Conservation (phyloP, 2,113 vertebrate genomes). For the Lonchura striata region DNA sequence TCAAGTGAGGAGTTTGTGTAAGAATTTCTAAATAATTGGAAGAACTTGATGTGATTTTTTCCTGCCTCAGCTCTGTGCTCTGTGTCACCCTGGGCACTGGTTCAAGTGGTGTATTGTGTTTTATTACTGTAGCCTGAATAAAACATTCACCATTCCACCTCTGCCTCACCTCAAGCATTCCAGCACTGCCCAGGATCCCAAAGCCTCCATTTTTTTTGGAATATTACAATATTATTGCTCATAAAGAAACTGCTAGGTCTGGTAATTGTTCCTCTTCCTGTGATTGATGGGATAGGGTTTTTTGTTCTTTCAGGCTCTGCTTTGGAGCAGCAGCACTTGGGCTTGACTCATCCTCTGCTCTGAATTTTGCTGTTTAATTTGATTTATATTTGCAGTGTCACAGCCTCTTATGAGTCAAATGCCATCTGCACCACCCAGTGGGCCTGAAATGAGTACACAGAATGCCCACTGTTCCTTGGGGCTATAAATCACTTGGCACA, state of each 20-base stretch:
- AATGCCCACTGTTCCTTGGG: neutral
- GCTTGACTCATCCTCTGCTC: neutral
- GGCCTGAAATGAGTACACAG: neutral
- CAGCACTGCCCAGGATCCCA: neutral
- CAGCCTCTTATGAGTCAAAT: neutral
- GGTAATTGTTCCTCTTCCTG: neutral
- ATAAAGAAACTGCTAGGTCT: neutral
- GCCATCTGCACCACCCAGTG: fast-evolving
- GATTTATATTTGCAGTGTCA: neutral
- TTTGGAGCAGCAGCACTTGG: neutral
- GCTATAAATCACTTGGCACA: fast-evolving
- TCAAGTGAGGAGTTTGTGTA: neutral
- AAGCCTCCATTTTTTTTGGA: neutral
- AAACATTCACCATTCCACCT: neutral
- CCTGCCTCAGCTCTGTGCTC: neutral
- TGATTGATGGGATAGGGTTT: neutral
- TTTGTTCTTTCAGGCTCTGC: neutral
- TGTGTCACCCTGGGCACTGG: neutral
- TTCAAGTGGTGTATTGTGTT: neutral
- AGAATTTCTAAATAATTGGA: neutral
- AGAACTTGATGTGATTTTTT: neutral
- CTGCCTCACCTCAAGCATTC: neutral
- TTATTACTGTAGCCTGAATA: neutral
- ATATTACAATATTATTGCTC: neutral
- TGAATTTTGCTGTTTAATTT: neutral